These are phyloP conservation scores for Petroica traversi DNA, from an alignment of 2,113 vertebrate species.

Conservation along the genomic window DNA sequence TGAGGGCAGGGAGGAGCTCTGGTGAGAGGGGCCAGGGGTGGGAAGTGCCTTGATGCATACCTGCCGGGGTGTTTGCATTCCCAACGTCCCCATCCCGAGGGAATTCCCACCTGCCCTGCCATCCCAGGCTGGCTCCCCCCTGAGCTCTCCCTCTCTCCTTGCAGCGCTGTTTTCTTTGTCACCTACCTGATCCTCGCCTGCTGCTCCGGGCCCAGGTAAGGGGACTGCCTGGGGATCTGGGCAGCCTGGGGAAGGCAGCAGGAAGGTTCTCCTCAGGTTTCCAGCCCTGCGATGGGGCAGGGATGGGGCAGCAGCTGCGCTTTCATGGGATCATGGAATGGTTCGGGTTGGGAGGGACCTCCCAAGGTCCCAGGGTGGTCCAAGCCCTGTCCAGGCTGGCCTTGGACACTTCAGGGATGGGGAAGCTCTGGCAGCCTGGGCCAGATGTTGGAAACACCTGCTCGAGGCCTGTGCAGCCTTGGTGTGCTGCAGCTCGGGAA, in stretches of 20 bases:
- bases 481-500: neutral
- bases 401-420: neutral
- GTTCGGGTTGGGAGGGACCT: neutral
- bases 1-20: neutral
- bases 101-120: neutral
- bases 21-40: neutral
- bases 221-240: fast-evolving
- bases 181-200: conserved; percentile 92
- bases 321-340: neutral
- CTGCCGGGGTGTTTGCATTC: fast-evolving
- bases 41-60: fast-evolving
- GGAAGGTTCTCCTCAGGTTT: neutral
- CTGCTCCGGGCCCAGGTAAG: conserved; percentile 87
- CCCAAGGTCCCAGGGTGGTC: fast-evolving
- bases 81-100: neutral
- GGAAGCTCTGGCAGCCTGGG: neutral
- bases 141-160: neutral
- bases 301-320: neutral
- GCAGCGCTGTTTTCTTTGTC: conserved; percentile 88
- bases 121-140: neutral
- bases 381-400: neutral
- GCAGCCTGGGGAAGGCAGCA: neutral
- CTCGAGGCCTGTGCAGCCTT: neutral
- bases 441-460: neutral
- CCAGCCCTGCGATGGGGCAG: neutral